Evolutionary conservation across 2,113 vertebrate genomes (phyloP).

Genomic region (Osmerus mordax): DNA sequence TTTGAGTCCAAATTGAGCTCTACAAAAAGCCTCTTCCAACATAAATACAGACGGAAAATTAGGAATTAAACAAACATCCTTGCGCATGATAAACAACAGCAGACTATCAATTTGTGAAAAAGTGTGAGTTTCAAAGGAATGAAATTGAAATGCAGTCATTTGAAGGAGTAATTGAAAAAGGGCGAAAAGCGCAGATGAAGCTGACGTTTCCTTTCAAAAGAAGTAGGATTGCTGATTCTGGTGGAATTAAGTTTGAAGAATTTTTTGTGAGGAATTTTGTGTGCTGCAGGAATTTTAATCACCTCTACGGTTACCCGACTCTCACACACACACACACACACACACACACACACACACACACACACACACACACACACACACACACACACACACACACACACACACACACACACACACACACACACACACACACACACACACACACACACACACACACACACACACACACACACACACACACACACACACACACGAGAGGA

Average conservation of each 20-base stretch:
- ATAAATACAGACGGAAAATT: slow-evolving; percentile 27
- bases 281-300: too few species aligned
- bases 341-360: slow-evolving; percentile 11
- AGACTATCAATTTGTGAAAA: slow-evolving; percentile 30
- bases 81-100: slow-evolving; percentile 33
- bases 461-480: slow-evolving; percentile 7
- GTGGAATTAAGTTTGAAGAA: too few species aligned
- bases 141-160: slow-evolving; percentile 30
- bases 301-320: not conserved
- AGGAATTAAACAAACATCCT: slow-evolving; percentile 48
- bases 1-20: slow-evolving; percentile 27
- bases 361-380: slow-evolving; percentile 11
- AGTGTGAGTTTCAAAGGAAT: slow-evolving; percentile 1
- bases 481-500: not conserved
- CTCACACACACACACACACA: not conserved
- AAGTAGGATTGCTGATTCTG: slow-evolving; percentile 16
- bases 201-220: slow-evolving; percentile 15
- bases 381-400: not conserved
- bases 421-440: slow-evolving; percentile 1
- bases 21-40: slow-evolving; percentile 16
- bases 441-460: slow-evolving; percentile 11
- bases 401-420: slow-evolving; percentile 19
- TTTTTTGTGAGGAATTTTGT: too few species aligned
- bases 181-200: slow-evolving; percentile 40
- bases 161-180: slow-evolving; percentile 51